Base-by-base conservation (phyloP, 2,113 vertebrate genomes). In the Gracilinanus agilis region DNA sequence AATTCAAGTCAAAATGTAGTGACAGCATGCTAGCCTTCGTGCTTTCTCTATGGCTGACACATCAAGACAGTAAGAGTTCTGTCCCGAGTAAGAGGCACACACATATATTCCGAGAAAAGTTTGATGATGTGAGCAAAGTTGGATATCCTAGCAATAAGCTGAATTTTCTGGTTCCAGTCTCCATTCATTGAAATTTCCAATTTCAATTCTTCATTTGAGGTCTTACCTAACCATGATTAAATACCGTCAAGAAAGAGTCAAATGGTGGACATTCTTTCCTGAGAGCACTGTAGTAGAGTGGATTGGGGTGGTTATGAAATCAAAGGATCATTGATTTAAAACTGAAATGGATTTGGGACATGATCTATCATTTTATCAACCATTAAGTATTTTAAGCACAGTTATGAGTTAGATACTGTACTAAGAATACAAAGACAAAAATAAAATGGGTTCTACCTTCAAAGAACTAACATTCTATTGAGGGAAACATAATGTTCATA, bases 71-170 rank as follows among this genome's bases (percentile, higher is more conserved):
- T 92, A 91, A 91, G 90, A 90, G 2, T 90, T 7, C 7, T 91
- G 91, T 44, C 88, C 88, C 90, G 55, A 54, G 2, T 44, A 91
- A 29, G 90, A 89, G 7, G 29, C 3, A 90, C 12, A 92, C 90
- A 11, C 1, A 92, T 53, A 91, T 91, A 44, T 23, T 61, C 2
- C 40, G 40, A 89, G 49, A 0, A 83, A 1, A 3, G 13, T 44
- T 1, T 90, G 23, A 19, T 58, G 94, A 58, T 25, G 89, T 6
- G 91, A 92, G 12, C 25, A 91, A 61, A 88, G 0, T 44, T 54
- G 11, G 90, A 24, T 93, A 92, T 94, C 96, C 34, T 92, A 61
- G 54, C 53, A 90, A 90, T 61, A 95, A 93, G 54, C 58, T 94
- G 0, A 90, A 55, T 92, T 95, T 93, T 34, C 90, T 94, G 12